phyloP scores from a whole-genome alignment of 1,140 invertebrate species.

The Batillaria attramentaria region DNA sequence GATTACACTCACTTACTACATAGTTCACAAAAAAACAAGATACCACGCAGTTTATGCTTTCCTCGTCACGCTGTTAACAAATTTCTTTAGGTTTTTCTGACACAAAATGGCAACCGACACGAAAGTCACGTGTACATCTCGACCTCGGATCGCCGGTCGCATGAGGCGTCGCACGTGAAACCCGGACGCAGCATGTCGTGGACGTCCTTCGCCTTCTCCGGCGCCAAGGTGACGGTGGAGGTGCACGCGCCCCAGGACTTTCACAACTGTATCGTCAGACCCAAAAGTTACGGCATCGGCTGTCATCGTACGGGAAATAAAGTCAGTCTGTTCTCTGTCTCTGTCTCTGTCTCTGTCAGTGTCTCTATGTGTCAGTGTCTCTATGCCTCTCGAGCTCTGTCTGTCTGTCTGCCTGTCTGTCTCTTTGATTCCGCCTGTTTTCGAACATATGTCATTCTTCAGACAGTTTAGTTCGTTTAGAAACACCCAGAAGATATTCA shows the following conservation, averaged over 20 bases:
- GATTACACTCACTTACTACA: no score
- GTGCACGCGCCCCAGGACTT: slow-evolving; percentile 22
- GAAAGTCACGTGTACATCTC: slow-evolving; percentile 4
- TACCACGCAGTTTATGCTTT: neutral
- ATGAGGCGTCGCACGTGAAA: slow-evolving; percentile 17
- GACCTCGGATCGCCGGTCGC: neutral
- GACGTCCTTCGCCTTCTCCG: slow-evolving; percentile 32
- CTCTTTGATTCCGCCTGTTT: no score
- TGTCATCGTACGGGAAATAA: slow-evolving; percentile 3
- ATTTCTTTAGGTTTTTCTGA: neutral
- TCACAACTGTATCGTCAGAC: slow-evolving; percentile 21
- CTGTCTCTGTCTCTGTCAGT: no score
- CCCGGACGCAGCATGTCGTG: slow-evolving; percentile 21
- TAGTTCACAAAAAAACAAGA: no score
- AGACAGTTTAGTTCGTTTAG: no score
- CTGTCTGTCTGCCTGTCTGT: no score
- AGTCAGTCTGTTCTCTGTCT: no score
- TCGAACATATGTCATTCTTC: no score
- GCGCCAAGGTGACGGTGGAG: slow-evolving; percentile 19
- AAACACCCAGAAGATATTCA: no score
- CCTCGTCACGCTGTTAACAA: no score
- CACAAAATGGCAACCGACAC: neutral
- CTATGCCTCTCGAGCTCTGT: no score
- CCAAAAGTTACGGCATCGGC: slow-evolving; percentile 1
- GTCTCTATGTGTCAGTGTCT: no score